Base-by-base conservation (phyloP, 1,140 invertebrate species). In the Aphis gossypii region DNA sequence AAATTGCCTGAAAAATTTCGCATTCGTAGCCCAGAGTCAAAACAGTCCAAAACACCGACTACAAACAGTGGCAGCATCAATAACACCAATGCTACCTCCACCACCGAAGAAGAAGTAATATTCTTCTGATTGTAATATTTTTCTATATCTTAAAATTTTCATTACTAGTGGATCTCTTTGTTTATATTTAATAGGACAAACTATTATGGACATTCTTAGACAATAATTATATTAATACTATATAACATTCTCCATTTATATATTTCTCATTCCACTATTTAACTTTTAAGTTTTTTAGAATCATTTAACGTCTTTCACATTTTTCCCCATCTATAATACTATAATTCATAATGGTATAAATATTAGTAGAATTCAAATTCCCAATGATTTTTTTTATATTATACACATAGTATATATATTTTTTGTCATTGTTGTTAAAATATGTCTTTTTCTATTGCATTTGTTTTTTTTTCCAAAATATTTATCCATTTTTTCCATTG, bases 1-100 rank as follows among this genome's bases (percentile, higher is more conserved):
- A 96, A 96, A 95, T 94, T 96, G 38, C 96, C 96, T 35, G 96
- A 97, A 86, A 96, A 96, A 94, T 97, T 96, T 94, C 96, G 96
- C 82, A 95, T 96, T 60, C 95, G 96, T 9, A 96, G 95, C 11
- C 95, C 96, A 21, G 96, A 96, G 41, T 93, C 94, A 30, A 94
- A 93, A 56, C 95, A 95, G 90, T 94, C 93, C 41, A 94, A 93
- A 93, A 94, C 82, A 94, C 93, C 94, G 76, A 94, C 84, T 38
- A 56, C 91, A 30, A 93, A 30, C 25, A 89, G 20, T 46, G 82
- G 46, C 21, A 94, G 21, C 94, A 95, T 51, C 94, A 94, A 35
- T 94, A 94, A 48, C 94, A 94, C 60, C 94, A 94, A 94, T 25
- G 94, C 95, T 94, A 94, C 95, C 18, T 94, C 95, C 48, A 84